Evolutionary conservation across 2,797 vertebrate genomes (phyloP).

Genomic region (Chelon auratus): DNA sequence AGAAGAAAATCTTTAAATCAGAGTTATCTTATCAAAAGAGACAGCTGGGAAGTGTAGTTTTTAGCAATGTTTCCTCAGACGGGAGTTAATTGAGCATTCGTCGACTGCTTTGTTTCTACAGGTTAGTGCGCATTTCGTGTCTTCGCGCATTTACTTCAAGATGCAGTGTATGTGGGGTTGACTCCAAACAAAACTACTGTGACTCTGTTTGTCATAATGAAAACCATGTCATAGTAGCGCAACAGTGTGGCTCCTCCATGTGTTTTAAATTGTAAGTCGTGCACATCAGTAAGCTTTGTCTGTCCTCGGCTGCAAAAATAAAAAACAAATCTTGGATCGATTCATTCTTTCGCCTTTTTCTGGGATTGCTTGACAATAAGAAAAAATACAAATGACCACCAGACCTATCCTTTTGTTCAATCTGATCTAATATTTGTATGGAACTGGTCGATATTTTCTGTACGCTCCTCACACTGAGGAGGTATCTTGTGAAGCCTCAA

Average conservation of each 20-base stretch:
- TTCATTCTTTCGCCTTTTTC: constrained; percentile 17
- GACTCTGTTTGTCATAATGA: not conserved
- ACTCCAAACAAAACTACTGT: not conserved
- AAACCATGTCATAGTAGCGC: constrained; percentile 1
- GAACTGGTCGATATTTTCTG: constrained; percentile 8
- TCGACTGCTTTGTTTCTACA: not conserved
- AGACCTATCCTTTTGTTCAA: constrained; percentile 21
- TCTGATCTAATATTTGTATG: constrained; percentile 8
- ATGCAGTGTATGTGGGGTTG: not conserved
- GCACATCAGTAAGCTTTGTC: not conserved
- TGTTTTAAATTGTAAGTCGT: constrained; percentile 9
- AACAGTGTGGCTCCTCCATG: not conserved
- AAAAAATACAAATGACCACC: constrained; percentile 7
- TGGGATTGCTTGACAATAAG: not conserved
- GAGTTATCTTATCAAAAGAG: not conserved
- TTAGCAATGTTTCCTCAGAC: not conserved
- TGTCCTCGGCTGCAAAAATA: not conserved
- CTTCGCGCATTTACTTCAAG: too few relatives aligned
- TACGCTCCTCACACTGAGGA: constrained; percentile 38
- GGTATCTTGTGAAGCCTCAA: constrained; percentile 51
- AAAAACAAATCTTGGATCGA: not conserved
- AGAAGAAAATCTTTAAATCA: constrained; percentile 1
- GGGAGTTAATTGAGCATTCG: not conserved
- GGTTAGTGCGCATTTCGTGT: not conserved
- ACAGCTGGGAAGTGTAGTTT: not conserved